Evolutionary conservation across 2,113 vertebrate species (phyloP).

Genomic region (Cephalopterus ornatus): DNA sequence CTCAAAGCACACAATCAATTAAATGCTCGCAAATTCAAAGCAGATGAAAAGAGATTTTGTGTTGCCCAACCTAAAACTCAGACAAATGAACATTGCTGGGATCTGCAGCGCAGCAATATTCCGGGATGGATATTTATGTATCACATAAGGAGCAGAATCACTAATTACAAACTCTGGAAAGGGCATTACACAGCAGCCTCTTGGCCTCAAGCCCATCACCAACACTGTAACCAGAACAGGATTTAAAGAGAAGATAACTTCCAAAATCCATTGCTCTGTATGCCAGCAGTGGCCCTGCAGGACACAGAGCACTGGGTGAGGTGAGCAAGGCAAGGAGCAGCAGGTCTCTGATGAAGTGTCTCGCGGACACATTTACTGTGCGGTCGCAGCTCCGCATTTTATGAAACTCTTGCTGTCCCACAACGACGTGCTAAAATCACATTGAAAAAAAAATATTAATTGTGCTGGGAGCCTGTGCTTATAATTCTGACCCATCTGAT

Average conservation of each 20-base stretch:
- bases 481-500: not conserved
- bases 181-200: not conserved
- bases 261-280: not conserved
- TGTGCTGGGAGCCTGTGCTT: not conserved
- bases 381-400: accelerated
- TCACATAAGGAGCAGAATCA: not conserved
- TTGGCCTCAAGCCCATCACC: not conserved
- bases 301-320: not conserved
- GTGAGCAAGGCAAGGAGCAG: not conserved
- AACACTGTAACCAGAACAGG: not conserved
- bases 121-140: accelerated
- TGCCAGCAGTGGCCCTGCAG: not conserved
- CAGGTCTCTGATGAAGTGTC: not conserved
- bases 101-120: not conserved
- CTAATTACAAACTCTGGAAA: not conserved
- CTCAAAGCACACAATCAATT: conserved; percentile 54
- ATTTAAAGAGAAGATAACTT: not conserved
- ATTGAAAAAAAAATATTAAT: not conserved
- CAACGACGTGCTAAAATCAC: not conserved
- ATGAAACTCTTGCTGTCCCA: not conserved
- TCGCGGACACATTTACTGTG: not conserved
- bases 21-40: conserved; percentile 12
- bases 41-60: conserved; percentile 22
- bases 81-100: not conserved
- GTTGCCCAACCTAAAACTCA: not conserved